Percentiles rank a stretch among this genome's conserved stretches.
These are phyloP conservation scores for Apolygus lucorum DNA, from an alignment of 1,140 invertebrate species.

Conservation along the genomic window DNA sequence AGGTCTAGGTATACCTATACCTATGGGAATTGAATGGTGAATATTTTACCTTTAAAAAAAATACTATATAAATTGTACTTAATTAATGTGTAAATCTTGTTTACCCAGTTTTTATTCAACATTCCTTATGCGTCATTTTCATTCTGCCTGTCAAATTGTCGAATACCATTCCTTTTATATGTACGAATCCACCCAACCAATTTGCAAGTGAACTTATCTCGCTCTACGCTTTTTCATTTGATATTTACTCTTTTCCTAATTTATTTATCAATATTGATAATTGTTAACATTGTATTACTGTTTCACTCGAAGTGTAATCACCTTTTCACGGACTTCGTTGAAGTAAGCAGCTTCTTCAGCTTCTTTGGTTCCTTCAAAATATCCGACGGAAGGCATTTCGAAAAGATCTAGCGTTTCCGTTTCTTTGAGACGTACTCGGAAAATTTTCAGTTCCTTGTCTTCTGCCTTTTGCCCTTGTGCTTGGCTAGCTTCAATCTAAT, in stretches of 20 bases:
- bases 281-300: neutral
- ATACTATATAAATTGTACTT: too few relatives aligned
- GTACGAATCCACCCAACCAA: neutral
- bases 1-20: too few relatives aligned
- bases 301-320: neutral
- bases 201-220: neutral
- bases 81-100: too few relatives aligned
- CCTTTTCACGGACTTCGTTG: constrained; percentile 2
- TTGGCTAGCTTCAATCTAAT: neutral
- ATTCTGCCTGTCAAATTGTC: neutral
- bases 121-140: too few relatives aligned
- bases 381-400: neutral
- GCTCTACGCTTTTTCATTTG: neutral
- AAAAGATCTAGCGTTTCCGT: constrained; percentile 9
- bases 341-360: neutral
- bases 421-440: neutral
- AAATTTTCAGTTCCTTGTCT: neutral
- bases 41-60: too few relatives aligned
- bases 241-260: too few relatives aligned
- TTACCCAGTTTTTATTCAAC: too few relatives aligned
- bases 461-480: neutral
- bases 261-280: too few relatives aligned
- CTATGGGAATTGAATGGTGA: too few relatives aligned
- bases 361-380: neutral
- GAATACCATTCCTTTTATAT: neutral